Conservation (phyloP, 2,888 invertebrate species). For the Copidosoma aretas region DNA sequence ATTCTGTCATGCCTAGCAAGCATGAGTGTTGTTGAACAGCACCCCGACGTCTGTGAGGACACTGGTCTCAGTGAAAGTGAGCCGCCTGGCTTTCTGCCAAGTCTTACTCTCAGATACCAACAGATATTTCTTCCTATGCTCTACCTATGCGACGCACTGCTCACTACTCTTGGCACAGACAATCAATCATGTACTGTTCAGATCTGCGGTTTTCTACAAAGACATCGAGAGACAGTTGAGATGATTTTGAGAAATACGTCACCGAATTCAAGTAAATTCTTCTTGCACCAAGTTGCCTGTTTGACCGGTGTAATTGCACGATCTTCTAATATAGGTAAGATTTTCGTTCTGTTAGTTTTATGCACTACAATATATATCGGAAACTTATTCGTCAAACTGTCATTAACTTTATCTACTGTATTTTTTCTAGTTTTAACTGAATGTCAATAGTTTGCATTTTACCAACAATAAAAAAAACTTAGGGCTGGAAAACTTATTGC, state of each 20-base stretch:
- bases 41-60: conserved; percentile 70
- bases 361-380: too few relatives aligned
- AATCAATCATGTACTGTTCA: conserved; percentile 84
- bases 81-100: conserved; percentile 66
- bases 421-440: too few relatives aligned
- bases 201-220: conserved; percentile 80
- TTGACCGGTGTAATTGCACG: conserved; percentile 78
- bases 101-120: conserved; percentile 75
- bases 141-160: conserved; percentile 79
- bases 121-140: conserved; percentile 84
- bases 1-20: conserved; percentile 70
- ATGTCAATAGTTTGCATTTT: too few relatives aligned
- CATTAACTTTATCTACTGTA: too few relatives aligned
- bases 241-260: conserved; percentile 75
- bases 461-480: too few relatives aligned
- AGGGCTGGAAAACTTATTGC: too few relatives aligned
- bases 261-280: conserved; percentile 71
- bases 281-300: conserved; percentile 77
- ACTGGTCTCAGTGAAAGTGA: conserved; percentile 50
- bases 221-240: conserved; percentile 83
- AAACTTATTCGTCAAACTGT: too few relatives aligned
- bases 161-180: conserved; percentile 82
- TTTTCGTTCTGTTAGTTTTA: too few relatives aligned
- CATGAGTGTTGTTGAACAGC: conserved; percentile 74
- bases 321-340: conserved; percentile 67